Percentiles rank a stretch among this genome's conserved stretches.
Conservation (phyloP, 2,888 invertebrate species). For the Phorcus lineatus region DNA sequence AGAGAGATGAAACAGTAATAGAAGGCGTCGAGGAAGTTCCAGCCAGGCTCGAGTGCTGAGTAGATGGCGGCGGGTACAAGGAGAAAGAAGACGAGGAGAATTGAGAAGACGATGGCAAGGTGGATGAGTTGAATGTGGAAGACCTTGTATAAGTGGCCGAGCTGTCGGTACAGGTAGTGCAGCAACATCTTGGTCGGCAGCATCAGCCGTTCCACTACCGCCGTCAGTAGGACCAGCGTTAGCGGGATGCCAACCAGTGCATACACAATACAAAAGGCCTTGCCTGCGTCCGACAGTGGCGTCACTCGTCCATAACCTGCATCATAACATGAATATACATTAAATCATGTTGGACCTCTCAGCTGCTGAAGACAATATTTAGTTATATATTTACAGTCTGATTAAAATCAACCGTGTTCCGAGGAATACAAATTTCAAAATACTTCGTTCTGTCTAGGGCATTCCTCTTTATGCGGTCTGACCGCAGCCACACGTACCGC, state of each 20-base stretch:
- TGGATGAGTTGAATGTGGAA: slow-evolving; percentile 84
- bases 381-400: too few species aligned
- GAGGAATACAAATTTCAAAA: too few species aligned
- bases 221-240: slow-evolving; percentile 88
- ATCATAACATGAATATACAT: too few species aligned
- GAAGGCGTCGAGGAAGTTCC: slow-evolving; percentile 90
- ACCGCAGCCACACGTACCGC: too few species aligned
- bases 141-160: slow-evolving; percentile 70
- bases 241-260: slow-evolving; percentile 89
- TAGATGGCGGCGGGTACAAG: slow-evolving; percentile 86
- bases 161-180: slow-evolving; percentile 75
- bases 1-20: slow-evolving; percentile 94
- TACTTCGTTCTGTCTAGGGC: too few species aligned
- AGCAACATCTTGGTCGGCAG: slow-evolving; percentile 85
- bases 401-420: too few species aligned
- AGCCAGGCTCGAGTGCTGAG: slow-evolving; percentile 85
- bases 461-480: too few species aligned
- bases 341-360: too few species aligned
- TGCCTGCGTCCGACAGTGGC: slow-evolving; percentile 89
- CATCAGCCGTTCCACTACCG: slow-evolving; percentile 87
- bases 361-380: too few species aligned
- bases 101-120: slow-evolving; percentile 80
- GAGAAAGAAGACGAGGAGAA: slow-evolving; percentile 81
- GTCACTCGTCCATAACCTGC: slow-evolving; percentile 93
- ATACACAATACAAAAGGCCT: slow-evolving; percentile 91